phyloP scores from a whole-genome alignment of 2,113 vertebrate genomes.

The Heptranchias perlo region DNA sequence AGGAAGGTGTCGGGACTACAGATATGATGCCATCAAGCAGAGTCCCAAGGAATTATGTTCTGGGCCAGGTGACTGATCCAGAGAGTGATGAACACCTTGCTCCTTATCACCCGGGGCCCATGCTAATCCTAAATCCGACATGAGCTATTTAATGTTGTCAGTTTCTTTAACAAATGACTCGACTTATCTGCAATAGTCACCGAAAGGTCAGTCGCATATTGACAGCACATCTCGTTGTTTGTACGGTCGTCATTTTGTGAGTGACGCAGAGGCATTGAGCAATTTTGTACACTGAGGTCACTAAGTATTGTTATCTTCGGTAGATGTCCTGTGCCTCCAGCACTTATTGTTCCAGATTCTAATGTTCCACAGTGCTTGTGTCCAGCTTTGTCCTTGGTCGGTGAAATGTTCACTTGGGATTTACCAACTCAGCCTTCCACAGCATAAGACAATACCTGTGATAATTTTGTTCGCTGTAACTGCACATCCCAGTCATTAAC shows the following conservation, averaged over 20 bases:
- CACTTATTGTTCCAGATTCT: neutral
- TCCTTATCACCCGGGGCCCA: neutral
- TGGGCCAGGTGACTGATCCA: neutral
- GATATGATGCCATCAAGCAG: no score
- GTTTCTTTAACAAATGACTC: neutral
- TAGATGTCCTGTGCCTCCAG: neutral
- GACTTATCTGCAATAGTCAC: neutral
- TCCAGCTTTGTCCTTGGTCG: neutral
- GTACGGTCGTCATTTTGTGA: neutral
- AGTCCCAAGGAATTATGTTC: no score
- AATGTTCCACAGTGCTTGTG: neutral
- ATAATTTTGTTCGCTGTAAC: no score
- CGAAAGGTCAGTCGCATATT: neutral
- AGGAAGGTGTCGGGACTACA: neutral
- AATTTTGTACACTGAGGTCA: neutral
- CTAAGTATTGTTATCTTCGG: neutral
- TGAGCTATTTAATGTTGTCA: neutral
- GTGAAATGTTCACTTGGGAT: neutral
- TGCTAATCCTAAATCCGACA: neutral
- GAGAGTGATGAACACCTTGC: neutral
- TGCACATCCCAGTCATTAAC: no score
- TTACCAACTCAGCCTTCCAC: neutral
- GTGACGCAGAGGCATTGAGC: neutral
- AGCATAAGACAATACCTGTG: no score
- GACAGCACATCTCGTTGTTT: neutral